Conservation (phyloP, 2,113 vertebrate genomes). For the Aramus guarauna region DNA sequence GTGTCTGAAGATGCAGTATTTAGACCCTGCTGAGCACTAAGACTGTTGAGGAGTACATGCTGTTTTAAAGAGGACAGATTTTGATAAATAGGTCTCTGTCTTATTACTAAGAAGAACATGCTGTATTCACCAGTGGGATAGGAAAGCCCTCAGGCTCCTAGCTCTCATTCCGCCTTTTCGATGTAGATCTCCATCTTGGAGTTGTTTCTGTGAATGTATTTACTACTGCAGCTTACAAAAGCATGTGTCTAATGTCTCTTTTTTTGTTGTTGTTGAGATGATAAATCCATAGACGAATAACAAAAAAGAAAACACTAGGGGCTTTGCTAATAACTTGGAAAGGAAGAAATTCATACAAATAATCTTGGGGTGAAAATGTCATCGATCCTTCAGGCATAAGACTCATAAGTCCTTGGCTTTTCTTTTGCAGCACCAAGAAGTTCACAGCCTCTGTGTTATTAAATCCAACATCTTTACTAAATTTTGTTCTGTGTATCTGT, state of each 20-base stretch:
- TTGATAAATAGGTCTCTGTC: constrained; percentile 38
- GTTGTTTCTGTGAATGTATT: background rate
- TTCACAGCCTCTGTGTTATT: background rate
- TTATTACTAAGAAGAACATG: background rate
- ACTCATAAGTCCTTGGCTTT: background rate
- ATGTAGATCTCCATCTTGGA: background rate
- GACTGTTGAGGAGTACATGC: background rate
- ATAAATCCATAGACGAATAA: background rate
- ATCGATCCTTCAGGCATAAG: background rate
- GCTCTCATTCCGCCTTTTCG: background rate
- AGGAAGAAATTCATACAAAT: constrained; percentile 33
- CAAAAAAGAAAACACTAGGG: background rate
- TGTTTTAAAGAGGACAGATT: background rate
- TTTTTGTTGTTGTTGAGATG: background rate
- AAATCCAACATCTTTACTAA: background rate
- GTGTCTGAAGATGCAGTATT: background rate
- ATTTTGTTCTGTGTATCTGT: background rate
- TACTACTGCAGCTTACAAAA: background rate
- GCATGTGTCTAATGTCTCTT: background rate
- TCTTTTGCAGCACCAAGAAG: background rate
- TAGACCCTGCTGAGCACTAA: background rate
- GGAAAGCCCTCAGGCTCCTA: constrained; percentile 26
- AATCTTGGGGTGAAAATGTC: background rate
- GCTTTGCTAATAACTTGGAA: background rate
- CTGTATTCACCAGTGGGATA: constrained; percentile 11